phyloP scores from a whole-genome alignment of 2,113 vertebrate species.

The Meles meles region DNA sequence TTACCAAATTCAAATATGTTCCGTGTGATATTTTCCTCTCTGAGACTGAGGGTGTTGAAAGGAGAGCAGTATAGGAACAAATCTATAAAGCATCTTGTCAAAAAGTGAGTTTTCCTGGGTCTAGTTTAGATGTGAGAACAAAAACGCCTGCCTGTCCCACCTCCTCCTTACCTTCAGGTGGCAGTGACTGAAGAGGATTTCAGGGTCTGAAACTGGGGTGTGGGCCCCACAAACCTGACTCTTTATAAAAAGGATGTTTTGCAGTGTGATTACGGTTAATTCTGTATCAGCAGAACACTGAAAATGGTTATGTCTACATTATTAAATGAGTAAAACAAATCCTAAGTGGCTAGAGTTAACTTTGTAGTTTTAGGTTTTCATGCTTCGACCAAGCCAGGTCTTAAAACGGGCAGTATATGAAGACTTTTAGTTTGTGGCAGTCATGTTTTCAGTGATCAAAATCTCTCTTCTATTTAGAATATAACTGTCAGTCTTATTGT shows the following conservation, averaged over 20 bases:
- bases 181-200: neutral
- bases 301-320: neutral
- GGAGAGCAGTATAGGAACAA: neutral
- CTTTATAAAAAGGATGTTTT: neutral
- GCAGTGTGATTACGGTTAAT: neutral
- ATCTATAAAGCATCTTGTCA: neutral
- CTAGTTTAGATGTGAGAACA: neutral
- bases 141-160: neutral
- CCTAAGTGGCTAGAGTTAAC: conserved; percentile 8
- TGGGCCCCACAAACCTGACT: neutral
- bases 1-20: neutral
- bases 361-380: conserved; percentile 11
- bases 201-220: neutral
- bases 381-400: conserved; percentile 76
- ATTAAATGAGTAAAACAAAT: conserved; percentile 15
- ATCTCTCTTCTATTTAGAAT: conserved; percentile 62
- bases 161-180: neutral
- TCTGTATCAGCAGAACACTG: neutral
- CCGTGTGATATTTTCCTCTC: neutral
- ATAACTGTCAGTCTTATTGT: conserved; percentile 70
- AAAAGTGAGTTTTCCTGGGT: neutral
- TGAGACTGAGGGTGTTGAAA: neutral
- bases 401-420: conserved; percentile 70
- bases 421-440: conserved; percentile 71
- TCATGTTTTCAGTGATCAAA: conserved; percentile 70